Evolutionary conservation across 35 echinoderm and acorn worm genomes (phyloP).

Genomic region (Acanthaster planci): DNA sequence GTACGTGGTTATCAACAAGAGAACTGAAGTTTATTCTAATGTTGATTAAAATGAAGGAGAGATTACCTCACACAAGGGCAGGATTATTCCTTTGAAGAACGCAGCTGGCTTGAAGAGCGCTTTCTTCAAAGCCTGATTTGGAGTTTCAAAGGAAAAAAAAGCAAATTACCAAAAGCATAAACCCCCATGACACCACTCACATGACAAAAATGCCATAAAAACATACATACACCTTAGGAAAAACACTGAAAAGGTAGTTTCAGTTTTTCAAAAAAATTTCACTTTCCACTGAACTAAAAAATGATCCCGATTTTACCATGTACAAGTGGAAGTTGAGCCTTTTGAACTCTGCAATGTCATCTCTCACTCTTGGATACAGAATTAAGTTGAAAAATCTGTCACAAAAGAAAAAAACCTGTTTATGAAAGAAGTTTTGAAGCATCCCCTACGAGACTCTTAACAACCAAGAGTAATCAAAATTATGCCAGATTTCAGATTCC

Average conservation of each 20-base stretch:
- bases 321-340: conserved; percentile 95
- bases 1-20: too few relatives aligned
- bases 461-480: too few relatives aligned
- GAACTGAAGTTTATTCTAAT: too few relatives aligned
- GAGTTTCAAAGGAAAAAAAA: background rate
- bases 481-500: too few relatives aligned
- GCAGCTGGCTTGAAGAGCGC: conserved; percentile 95
- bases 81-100: conserved; percentile 96
- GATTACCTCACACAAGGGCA: conserved; percentile 98
- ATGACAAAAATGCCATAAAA: too few relatives aligned
- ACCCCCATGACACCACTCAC: too few relatives aligned
- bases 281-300: background rate
- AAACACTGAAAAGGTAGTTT: too few relatives aligned
- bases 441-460: too few relatives aligned
- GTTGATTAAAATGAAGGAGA: background rate
- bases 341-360: conserved; percentile 96
- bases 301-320: conserved; percentile 66
- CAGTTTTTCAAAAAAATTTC: background rate
- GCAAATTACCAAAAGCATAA: background rate
- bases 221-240: too few relatives aligned
- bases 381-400: conserved; percentile 91
- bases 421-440: too few relatives aligned
- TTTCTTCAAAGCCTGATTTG: conserved; percentile 83
- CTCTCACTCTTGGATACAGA: conserved; percentile 83
- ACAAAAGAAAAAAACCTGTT: background rate